Conservation (phyloP, 2,113 vertebrate species). For the Ramphastos sulfuratus region DNA sequence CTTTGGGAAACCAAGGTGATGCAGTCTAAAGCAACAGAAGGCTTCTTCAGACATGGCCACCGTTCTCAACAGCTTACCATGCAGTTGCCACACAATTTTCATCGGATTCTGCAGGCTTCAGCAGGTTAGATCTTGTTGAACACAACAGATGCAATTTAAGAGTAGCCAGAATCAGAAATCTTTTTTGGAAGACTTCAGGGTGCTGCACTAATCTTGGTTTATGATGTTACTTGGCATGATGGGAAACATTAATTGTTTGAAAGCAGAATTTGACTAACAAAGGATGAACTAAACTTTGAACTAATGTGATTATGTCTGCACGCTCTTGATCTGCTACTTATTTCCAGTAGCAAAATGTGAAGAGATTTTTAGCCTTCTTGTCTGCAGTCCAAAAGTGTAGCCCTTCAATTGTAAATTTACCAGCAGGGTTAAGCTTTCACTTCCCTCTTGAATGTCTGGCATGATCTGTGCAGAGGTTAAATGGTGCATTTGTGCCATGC, state of each 20-base stretch:
- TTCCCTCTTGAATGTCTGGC: not conserved
- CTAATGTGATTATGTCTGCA: not conserved
- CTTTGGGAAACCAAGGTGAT: slow-evolving; percentile 94
- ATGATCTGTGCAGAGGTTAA: not conserved
- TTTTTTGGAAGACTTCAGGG: not conserved
- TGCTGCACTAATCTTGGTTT: not conserved
- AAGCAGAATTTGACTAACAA: not conserved
- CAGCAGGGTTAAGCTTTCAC: not conserved
- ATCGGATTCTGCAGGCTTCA: slow-evolving; percentile 73
- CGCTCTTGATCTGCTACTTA: not conserved
- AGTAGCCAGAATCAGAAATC: not conserved
- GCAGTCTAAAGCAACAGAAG: slow-evolving; percentile 93
- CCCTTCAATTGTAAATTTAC: not conserved
- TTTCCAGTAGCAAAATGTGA: not conserved
- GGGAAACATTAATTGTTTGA: not conserved
- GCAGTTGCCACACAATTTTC: slow-evolving; percentile 81
- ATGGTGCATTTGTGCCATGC: not conserved
- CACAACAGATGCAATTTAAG: not conserved
- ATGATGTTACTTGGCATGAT: not conserved
- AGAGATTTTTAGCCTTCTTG: not conserved
- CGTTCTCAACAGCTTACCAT: slow-evolving; percentile 80
- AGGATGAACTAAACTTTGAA: not conserved
- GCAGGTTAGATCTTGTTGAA: slow-evolving; percentile 71
- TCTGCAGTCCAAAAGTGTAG: not conserved
- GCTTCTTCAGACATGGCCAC: slow-evolving; percentile 81